phyloP scores from a whole-genome alignment of 1,140 invertebrate genomes.

The Plutomurus gul region DNA sequence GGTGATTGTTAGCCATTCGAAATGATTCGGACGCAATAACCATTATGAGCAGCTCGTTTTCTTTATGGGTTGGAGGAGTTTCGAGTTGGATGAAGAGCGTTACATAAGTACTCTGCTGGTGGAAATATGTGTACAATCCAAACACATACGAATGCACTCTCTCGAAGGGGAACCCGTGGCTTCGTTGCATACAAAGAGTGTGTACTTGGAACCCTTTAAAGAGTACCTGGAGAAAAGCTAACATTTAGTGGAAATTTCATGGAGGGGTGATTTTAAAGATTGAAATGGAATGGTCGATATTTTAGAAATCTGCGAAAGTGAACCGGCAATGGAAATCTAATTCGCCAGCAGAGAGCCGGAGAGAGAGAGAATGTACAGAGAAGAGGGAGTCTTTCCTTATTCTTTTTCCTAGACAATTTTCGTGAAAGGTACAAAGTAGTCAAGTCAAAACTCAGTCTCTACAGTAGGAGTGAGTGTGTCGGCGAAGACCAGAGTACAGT shows the following conservation, averaged over 20 bases:
- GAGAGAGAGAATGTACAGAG: slow-evolving; percentile 15
- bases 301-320: slow-evolving; percentile 1
- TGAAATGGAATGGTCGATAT: slow-evolving; percentile 1
- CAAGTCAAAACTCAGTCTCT: slow-evolving; percentile 8
- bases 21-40: neutral
- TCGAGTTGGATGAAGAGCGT: neutral
- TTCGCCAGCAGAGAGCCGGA: neutral
- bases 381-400: slow-evolving; percentile 7
- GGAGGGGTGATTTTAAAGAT: neutral
- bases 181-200: too few relatives aligned
- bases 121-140: too few relatives aligned
- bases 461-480: slow-evolving; percentile 15
- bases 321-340: neutral
- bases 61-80: neutral
- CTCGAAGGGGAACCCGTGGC: neutral
- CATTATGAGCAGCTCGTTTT: neutral
- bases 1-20: neutral
- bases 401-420: slow-evolving; percentile 1
- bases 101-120: neutral
- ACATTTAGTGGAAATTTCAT: neutral
- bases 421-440: slow-evolving; percentile 6
- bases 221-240: neutral
- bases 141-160: too few relatives aligned
- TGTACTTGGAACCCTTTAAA: neutral
- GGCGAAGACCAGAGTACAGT: neutral